Base-by-base conservation (phyloP, 2,113 vertebrate genomes). In the Pseudopodoces humilis region DNA sequence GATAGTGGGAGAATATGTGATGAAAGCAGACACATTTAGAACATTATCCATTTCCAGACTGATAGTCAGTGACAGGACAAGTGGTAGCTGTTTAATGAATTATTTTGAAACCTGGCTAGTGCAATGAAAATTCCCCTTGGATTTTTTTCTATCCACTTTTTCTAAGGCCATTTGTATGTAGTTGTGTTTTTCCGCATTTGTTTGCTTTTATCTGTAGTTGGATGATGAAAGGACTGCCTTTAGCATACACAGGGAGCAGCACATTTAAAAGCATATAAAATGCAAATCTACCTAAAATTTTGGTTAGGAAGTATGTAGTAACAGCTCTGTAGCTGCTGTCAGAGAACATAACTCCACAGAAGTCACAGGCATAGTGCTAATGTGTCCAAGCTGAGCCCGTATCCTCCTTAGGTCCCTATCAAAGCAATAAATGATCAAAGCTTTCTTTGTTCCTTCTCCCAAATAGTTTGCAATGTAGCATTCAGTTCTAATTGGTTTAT, bases 401-500 rank as follows among this genome's bases (percentile, higher is more conserved):
- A 76, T 83, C 63, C 78, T 95, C 76, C 79, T 93, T 80, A 67
- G 90, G 79, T 90, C 35, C 43, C 35, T 83, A 71, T 94, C 92
- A 96, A 92, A 96, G 83, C 56, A 93, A 28, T 27, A 44, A 71
- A 92, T 52, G 90, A 96, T 97, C 94, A 96, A 96, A 96, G 93
- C 44, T 65, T 68, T 46, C 88, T 96, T 95, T 96, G 71, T 93
- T 94, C 85, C 64, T 93, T 92, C 68, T 94, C 92, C 71, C 79
- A 83, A 88, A 96, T 71, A 95, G 63, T 83, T 88, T 74, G 69
- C 49, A 81, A 43, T 90, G 72, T 83, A 74, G 59, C 76, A 70
- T 86, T 86, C 83, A 63, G 14, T 93, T 90, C 55, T 95, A 93
- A 95, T 78, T 90, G 85, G 52, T 86, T 94, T 93, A 74, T 88